Percentiles rank a stretch among this genome's conserved stretches.
Conservation (phyloP, 2,888 invertebrate genomes). For the Calameuta filiformis region DNA sequence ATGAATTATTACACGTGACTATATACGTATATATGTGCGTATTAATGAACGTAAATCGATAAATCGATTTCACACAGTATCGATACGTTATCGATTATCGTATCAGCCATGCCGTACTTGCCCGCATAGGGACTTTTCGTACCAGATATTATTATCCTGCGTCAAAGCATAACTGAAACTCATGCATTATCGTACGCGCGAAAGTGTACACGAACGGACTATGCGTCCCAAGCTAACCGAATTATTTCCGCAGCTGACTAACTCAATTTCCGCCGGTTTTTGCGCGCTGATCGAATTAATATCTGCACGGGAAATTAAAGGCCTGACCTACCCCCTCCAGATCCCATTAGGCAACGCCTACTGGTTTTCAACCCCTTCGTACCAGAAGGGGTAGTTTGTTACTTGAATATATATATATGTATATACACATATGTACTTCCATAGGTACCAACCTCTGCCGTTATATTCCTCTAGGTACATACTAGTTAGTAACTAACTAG, state of each 20-base stretch:
- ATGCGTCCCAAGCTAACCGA: not conserved
- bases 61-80: not conserved
- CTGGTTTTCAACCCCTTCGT: not conserved
- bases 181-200: not conserved
- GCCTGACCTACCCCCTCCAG: conserved; percentile 33
- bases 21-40: not conserved
- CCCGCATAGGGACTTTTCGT: not conserved
- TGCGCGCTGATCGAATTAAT: conserved; percentile 42
- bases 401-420: not conserved
- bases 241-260: conserved; percentile 34
- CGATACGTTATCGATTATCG: not conserved
- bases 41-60: not conserved
- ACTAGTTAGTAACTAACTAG: not conserved
- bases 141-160: not conserved
- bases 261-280: conserved; percentile 42
- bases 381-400: not conserved
- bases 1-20: not conserved
- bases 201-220: not conserved
- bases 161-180: not conserved
- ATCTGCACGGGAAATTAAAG: conserved; percentile 36
- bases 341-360: conserved; percentile 39
- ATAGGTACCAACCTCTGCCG: not conserved
- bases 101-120: not conserved
- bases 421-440: not conserved
- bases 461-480: not conserved